Evolutionary conservation across 2,797 vertebrate genomes (phyloP).

Genomic region (Sebastiscus tertius): DNA sequence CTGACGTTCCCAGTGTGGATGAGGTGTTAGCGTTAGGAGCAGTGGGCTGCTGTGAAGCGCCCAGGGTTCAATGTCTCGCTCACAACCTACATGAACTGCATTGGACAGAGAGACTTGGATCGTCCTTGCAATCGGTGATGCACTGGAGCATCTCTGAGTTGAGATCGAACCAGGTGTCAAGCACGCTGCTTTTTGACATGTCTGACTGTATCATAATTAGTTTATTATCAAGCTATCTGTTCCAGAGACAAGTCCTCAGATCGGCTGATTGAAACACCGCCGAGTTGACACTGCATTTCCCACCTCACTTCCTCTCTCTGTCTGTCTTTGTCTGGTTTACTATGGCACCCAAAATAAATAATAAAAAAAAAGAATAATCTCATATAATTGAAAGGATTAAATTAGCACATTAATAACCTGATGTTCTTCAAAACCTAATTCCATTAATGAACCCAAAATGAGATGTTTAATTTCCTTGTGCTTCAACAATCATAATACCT

Average conservation of each 20-base stretch:
- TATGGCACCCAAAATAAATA: not conserved
- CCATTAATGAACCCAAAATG: conserved; percentile 54
- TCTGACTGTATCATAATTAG: conserved; percentile 58
- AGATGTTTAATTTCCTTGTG: conserved; percentile 37
- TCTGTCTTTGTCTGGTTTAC: not conserved
- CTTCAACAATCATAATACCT: conserved; percentile 8
- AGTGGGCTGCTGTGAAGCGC: too few relatives aligned
- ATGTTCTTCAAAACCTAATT: conserved; percentile 50
- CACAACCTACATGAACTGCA: not conserved
- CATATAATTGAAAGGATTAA: conserved; percentile 40
- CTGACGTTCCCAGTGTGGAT: too few relatives aligned
- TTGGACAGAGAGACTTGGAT: not conserved
- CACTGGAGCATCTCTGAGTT: not conserved
- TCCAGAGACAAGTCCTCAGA: conserved; percentile 39
- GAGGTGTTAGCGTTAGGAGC: too few relatives aligned
- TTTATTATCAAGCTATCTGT: conserved; percentile 58
- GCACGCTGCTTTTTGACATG: conserved; percentile 25
- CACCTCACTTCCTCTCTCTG: conserved; percentile 28
- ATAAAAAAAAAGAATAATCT: not conserved
- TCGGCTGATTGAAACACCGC: conserved; percentile 53
- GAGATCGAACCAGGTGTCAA: conserved; percentile 39
- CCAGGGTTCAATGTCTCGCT: too few relatives aligned
- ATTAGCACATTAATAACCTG: conserved; percentile 56
- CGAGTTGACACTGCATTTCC: conserved; percentile 46
- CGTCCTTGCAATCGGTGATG: not conserved